Evolutionary conservation across 1,140 invertebrate genomes (phyloP), one percentile per base, ranked within the genome.

Genomic region (Cotesia glomerata): DNA sequence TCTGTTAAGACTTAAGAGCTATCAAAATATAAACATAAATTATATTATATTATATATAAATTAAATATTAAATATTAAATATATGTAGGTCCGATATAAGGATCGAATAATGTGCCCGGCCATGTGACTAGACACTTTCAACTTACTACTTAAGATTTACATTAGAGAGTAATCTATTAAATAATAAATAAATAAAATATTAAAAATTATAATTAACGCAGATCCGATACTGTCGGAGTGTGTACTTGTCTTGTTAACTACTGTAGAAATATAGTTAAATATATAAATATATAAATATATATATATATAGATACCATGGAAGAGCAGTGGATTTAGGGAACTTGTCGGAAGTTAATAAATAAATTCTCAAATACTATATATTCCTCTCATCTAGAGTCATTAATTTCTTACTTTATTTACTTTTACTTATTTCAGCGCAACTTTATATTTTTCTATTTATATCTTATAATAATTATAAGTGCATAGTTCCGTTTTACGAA

Each of bases 161-260:
- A 61, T 72, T 76, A 78, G 78, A 76, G 73, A 77, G 79, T 81
- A 80, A 81, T 82, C 76, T 74, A 82, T 77, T 76, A 67, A 74
- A 78, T 74, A 58, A 52, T 62, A 68, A 26, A 32, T 18, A 49
- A 72, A 39, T 34, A 45, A 26, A 70, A 61, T 39, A 62, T 16
- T 45, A 45, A 45, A 18, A 62, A 70, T 26, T 18, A 71, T 26
- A 45, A 73, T 56, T 18, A 69, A 77, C 74, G 73, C 62, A 65
- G 74, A 75, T 77, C 77, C 74, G 70, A 71, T 75, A 74, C 72
- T 71, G 61, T 76, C 56, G 73, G 80, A 71, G 75, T 74, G 65
- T 78, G 77, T 76, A 83, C 78, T 84, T 85, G 80, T 82, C 79
- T 84, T 84, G 83, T 85, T 85, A 84, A 84, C 80, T 85, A 85